Conservation (phyloP, 1,140 invertebrate genomes). For the Drosophila simulans region DNA sequence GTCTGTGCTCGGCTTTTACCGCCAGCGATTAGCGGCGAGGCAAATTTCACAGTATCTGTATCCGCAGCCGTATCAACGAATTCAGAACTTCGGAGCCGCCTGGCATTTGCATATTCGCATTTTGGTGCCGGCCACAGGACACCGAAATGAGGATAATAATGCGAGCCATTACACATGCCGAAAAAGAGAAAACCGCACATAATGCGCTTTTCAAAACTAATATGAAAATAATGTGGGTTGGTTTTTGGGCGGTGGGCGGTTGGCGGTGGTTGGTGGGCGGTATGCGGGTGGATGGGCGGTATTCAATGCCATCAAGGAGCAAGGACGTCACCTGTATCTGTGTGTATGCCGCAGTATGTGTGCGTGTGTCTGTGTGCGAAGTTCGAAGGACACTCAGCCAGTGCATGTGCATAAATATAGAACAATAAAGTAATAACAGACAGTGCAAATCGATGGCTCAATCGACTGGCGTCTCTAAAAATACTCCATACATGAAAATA, state of each 20-base stretch:
- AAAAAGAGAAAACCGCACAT: conserved; percentile 26
- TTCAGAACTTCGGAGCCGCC: neutral
- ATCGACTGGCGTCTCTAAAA: conserved; percentile 18
- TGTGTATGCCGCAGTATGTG: conserved; percentile 5
- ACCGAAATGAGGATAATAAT: conserved; percentile 41
- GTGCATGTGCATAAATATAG: conserved; percentile 51
- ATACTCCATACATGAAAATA: neutral
- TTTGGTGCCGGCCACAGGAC: conserved; percentile 17
- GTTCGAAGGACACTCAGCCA: conserved; percentile 38
- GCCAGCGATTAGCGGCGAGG: conserved; percentile 1
- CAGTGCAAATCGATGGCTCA: conserved; percentile 40
- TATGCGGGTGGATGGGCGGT: neutral
- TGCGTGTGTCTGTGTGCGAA: conserved; percentile 7
- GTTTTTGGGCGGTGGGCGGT: neutral
- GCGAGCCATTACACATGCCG: conserved; percentile 43
- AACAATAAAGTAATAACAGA: conserved; percentile 55
- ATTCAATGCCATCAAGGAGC: conserved; percentile 45
- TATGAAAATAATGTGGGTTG: conserved; percentile 60
- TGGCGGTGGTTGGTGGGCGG: neutral
- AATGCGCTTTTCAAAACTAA: conserved; percentile 77
- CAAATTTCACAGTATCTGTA: conserved; percentile 2
- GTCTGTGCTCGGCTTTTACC: conserved; percentile 4
- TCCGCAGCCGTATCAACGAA: neutral
- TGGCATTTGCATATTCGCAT: conserved; percentile 34
- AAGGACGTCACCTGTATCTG: conserved; percentile 27